Base-by-base conservation (phyloP, 2,888 invertebrate genomes). In the Hemaris fuciformis region DNA sequence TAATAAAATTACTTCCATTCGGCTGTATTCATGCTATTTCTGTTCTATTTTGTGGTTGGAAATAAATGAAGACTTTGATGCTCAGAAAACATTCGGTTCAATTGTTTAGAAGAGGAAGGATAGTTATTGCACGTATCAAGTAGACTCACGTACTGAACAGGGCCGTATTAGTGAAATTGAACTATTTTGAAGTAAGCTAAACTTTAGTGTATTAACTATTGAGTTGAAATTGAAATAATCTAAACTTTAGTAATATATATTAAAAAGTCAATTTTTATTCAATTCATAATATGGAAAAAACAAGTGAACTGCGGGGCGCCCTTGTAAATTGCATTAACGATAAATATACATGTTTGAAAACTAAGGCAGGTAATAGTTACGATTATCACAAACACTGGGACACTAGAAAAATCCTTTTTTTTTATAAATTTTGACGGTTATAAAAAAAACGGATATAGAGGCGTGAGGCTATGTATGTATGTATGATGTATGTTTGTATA, bases 21-120 rank as follows among this genome's bases (percentile, higher is more conserved):
- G 6, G 22, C 45, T 34, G 31, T 38, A 48, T 53, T 60, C 23
- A 13, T 25, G 7, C 13, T 22, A 48, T 48, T 27, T 27, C 15
- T 20, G 8, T 15, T 3, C 15, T 27, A 38, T 31, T 53, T 53
- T 41, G 48, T 18, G 22, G 23, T 38, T 46, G 22, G 23, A 46
- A 22, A 59, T 45, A 60, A 60, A 60, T 60, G 53, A 42, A 60
- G 53, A 13, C 48, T 25, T 53, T 41, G 10, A 13, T 46, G 46
- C 46, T 38, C 48, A 13, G 38, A 15, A 53, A 60, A 60, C 41
- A 60, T 60, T 60, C 53, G 25, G 41, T 41, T 25, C 53, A 60
- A 60, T 60, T 60, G 60, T 60, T 60, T 60, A 41, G 48, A 45
- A 59, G 15, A 60, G 48, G 48, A 48, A 41, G 48, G 48, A 60